phyloP scores from a whole-genome alignment of 2,797 vertebrate species.

The Pempheris klunzingeri region DNA sequence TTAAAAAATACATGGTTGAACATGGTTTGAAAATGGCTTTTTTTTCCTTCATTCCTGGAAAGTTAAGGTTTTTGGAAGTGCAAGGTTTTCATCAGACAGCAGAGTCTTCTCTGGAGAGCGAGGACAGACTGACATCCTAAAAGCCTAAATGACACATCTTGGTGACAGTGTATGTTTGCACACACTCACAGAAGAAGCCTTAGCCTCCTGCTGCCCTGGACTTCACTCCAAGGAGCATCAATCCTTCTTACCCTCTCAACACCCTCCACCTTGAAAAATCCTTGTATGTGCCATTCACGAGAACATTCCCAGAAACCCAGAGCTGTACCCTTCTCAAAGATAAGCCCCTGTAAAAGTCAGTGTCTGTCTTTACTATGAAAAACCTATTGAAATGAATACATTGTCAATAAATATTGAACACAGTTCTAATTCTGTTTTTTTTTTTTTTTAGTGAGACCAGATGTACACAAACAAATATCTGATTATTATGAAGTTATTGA shows the following conservation, averaged over 20 bases:
- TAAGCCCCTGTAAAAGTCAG: conserved; percentile 65
- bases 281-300: conserved; percentile 70
- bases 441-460: conserved; percentile 8
- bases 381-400: conserved; percentile 71
- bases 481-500: background rate
- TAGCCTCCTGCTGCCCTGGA: conserved; percentile 79
- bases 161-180: conserved; percentile 82
- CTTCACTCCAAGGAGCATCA: conserved; percentile 69
- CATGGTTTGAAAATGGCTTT: conserved; percentile 50
- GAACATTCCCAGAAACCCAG: conserved; percentile 71
- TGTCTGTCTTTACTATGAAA: conserved; percentile 79
- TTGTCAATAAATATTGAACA: conserved; percentile 87
- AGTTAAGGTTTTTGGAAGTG: conserved; percentile 46
- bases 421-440: conserved; percentile 66
- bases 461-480: background rate
- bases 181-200: conserved; percentile 86
- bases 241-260: conserved; percentile 58
- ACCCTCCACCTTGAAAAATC: conserved; percentile 61
- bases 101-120: conserved; percentile 51
- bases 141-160: conserved; percentile 75
- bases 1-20: conserved; percentile 42
- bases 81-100: conserved; percentile 51
- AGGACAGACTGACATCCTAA: conserved; percentile 58
- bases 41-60: conserved; percentile 39
- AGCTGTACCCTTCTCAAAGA: conserved; percentile 67